Base-by-base conservation (phyloP, 1,140 invertebrate species). In the Drosophila ananassae region DNA sequence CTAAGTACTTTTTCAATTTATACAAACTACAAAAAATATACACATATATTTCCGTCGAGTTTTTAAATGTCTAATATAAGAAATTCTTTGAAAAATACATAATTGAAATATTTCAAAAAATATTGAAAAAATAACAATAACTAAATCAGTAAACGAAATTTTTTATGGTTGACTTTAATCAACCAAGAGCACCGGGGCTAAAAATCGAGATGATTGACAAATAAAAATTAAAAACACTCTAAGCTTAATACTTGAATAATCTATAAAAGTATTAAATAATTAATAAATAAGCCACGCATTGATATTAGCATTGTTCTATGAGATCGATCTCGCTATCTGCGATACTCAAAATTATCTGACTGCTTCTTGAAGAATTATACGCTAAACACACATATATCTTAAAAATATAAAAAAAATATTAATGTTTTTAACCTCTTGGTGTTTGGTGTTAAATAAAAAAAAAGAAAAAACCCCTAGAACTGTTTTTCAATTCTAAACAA, bases 371-470 rank as follows among this genome's bases (percentile, higher is more conserved):
- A 55, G 66, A 41, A 32, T 32, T 21, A 51, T 13, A n/a, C n/a
- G 17, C 39, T 41, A 61, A 54, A 34, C 21, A 32, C 5, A 22
- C 17, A n/a, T 10, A 55, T 34, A 25, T n/a, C 28, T 44, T 28
- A 57, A 53, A 37, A 58, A 12, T 17, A 47, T 39, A 34, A 1
- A 53, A 58, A 57, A 53, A 64, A 57, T 44, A 58, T 66, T 22
- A 46, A 58, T 74, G 60, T 74, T 74, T 74, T 53, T 74, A 74
- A 37, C 10, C 21, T 74, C 72, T 74, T 66, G 72, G 54, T 74
- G 72, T 74, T 73, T 41, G 55, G 67, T 64, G 71, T 74, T 68
- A 13, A 79, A 73, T 78, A 51, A 77, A 68, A 28, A 47, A 37
- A n/a, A 32, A 28, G 25, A 46, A 39, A 30, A 13, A 46, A 50